These are phyloP conservation scores for Drosophila nr. medialis DNA, from an alignment of 2,888 invertebrate species.

Conservation along the genomic window DNA sequence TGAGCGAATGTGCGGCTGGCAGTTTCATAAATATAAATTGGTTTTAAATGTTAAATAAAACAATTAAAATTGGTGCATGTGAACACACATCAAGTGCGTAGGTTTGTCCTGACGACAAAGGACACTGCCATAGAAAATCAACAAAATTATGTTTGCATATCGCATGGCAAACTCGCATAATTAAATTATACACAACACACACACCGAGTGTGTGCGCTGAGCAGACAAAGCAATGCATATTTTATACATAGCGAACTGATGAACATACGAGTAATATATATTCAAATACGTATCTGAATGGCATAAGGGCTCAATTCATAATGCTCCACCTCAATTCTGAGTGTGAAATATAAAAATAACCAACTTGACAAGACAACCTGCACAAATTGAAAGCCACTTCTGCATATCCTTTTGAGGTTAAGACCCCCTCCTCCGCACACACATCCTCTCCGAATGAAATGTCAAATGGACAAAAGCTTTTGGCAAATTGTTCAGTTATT, in stretches of 20 bases:
- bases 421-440: background rate
- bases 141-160: conserved; percentile 56
- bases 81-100: conserved; percentile 4
- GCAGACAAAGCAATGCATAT: conserved; percentile 6
- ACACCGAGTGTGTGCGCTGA: background rate
- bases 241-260: background rate
- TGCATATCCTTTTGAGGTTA: background rate
- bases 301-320: background rate
- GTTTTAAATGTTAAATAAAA: conserved; percentile 80
- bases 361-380: background rate
- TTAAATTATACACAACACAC: conserved; percentile 47
- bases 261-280: background rate
- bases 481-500: conserved; percentile 22
- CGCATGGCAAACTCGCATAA: conserved; percentile 48
- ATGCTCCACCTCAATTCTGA: background rate
- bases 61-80: conserved; percentile 66
- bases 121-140: conserved; percentile 45
- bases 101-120: no score
- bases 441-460: background rate
- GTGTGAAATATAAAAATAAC: background rate
- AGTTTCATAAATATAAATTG: conserved; percentile 81
- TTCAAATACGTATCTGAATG: background rate
- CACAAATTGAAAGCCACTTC: background rate
- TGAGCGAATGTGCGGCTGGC: conserved; percentile 30
- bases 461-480: conserved; percentile 2